Evolutionary conservation across 2,113 vertebrate genomes (phyloP).

Genomic region (Erythrocercus mccallii): DNA sequence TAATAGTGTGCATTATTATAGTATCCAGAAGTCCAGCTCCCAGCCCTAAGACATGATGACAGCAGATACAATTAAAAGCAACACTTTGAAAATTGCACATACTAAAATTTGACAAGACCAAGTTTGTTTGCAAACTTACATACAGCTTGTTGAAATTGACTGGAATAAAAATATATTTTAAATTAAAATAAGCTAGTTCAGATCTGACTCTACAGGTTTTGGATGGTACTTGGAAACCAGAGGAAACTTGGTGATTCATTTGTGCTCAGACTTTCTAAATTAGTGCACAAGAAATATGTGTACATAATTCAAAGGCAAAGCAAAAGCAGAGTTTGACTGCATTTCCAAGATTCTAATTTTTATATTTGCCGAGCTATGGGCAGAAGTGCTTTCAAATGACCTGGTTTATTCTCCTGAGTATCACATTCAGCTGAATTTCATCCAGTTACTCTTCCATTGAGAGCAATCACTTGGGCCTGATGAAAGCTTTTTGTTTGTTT

Average conservation of each 20-base stretch:
- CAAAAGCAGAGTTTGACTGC: background rate
- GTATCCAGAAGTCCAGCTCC: constrained; percentile 31
- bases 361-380: background rate
- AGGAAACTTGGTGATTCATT: background rate
- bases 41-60: background rate
- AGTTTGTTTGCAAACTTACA: background rate
- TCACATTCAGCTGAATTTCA: background rate
- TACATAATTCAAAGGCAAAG: background rate
- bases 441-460: background rate
- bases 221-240: background rate
- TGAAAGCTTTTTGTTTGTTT: background rate
- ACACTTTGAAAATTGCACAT: background rate
- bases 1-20: background rate
- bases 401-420: constrained; percentile 4
- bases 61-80: constrained; percentile 42
- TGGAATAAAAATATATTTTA: background rate
- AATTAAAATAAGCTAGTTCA: background rate
- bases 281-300: background rate
- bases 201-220: background rate
- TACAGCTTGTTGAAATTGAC: background rate
- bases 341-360: background rate
- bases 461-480: background rate
- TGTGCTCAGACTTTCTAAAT: constrained; percentile 8
- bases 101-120: constrained; percentile 17
- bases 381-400: background rate